Evolutionary conservation across 2,888 invertebrate genomes (phyloP).

Genomic region (Scrobipalpa atriplicella): DNA sequence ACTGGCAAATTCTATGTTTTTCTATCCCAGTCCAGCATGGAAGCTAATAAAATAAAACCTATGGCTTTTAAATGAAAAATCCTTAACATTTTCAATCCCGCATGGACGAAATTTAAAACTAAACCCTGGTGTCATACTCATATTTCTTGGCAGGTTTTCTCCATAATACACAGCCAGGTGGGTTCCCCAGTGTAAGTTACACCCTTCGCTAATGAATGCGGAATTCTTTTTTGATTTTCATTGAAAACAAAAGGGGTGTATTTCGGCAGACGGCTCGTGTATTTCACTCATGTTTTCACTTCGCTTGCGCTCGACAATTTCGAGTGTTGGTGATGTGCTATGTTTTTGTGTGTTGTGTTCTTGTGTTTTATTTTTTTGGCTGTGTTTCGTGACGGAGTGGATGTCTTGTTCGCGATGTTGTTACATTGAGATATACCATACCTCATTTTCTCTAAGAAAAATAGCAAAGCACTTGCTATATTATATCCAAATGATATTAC

Average conservation of each 20-base stretch:
- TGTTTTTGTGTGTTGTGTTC: neutral
- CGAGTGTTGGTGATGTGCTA: conserved; percentile 20
- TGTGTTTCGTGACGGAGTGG: neutral
- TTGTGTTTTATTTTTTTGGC: neutral
- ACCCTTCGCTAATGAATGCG: conserved; percentile 76
- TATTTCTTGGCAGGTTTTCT: neutral
- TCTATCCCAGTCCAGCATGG: too few species aligned
- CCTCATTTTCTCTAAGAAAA: too few species aligned
- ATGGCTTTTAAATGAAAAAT: too few species aligned
- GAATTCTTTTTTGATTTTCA: conserved; percentile 79
- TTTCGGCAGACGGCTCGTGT: conserved; percentile 63
- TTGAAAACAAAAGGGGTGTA: conserved; percentile 67
- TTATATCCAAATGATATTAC: too few species aligned
- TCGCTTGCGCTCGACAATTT: conserved; percentile 15
- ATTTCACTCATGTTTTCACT: conserved; percentile 20
- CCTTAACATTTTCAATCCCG: too few species aligned
- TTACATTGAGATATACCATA: neutral
- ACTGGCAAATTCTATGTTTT: too few species aligned
- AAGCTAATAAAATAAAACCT: too few species aligned
- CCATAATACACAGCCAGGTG: conserved; percentile 31
- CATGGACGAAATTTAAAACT: too few species aligned
- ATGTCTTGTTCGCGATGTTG: neutral
- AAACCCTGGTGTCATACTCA: too few species aligned
- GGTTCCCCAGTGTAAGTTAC: conserved; percentile 70
- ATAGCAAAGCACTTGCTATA: too few species aligned